A percentile compares a stretch with the other conserved stretches of the same genome.
phyloP scores from a whole-genome alignment of 1,140 invertebrate species.

The Aphelenchoides fujianensis region DNA sequence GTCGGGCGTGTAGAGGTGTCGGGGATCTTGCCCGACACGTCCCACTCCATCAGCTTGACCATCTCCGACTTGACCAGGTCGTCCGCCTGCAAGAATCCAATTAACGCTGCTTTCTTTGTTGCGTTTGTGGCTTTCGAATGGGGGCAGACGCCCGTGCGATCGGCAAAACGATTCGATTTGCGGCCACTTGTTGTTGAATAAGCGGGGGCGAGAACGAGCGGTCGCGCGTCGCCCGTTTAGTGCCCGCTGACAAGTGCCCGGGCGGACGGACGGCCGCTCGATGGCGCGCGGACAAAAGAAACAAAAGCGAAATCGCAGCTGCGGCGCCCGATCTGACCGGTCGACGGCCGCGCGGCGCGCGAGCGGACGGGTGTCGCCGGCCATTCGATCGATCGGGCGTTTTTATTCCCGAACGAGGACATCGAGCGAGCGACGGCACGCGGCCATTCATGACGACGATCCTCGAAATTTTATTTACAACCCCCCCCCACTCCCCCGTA shows the following conservation, averaged over 20 bases:
- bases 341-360: background rate
- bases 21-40: constrained; percentile 44
- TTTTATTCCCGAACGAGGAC: constrained; percentile 1
- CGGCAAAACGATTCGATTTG: background rate
- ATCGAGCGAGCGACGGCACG: background rate
- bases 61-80: constrained; percentile 95
- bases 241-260: background rate
- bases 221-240: background rate
- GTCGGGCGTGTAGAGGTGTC: constrained; percentile 37
- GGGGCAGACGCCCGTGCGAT: background rate
- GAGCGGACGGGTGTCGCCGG: too few species aligned
- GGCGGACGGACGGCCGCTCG: background rate
- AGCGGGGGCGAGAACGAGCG: too few species aligned
- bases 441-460: background rate
- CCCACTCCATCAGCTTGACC: constrained; percentile 63
- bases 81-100: constrained; percentile 72
- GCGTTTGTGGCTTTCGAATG: background rate
- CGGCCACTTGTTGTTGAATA: background rate
- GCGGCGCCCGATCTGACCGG: background rate
- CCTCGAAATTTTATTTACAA: constrained; percentile 1
- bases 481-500: background rate
- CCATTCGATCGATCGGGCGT: background rate
- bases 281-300: background rate
- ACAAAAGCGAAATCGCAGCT: background rate
- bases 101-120: background rate